phyloP scores from a whole-genome alignment of 2,888 invertebrate species.

The Hypena proboscidalis region DNA sequence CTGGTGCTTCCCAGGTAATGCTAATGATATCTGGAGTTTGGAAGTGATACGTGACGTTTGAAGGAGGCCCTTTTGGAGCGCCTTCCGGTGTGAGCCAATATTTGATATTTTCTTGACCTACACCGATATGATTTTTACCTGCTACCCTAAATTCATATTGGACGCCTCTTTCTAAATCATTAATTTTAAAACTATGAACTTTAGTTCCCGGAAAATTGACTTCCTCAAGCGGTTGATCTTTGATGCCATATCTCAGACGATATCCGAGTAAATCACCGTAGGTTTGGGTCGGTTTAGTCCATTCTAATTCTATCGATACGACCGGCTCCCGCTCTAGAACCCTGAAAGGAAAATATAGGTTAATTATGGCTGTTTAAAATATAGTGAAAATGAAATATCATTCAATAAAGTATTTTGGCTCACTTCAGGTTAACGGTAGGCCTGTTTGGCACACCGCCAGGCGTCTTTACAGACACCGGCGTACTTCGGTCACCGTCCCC shows the following conservation, averaged over 20 bases:
- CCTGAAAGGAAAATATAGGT: slow-evolving; percentile 74
- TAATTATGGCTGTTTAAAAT: slow-evolving; percentile 24
- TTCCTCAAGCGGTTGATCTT: slow-evolving; percentile 91
- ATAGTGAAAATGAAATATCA: slow-evolving; percentile 20
- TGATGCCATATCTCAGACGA: slow-evolving; percentile 93
- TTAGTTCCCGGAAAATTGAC: slow-evolving; percentile 89
- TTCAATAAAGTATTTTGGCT: slow-evolving; percentile 51
- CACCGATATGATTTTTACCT: slow-evolving; percentile 97
- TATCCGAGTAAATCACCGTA: slow-evolving; percentile 96
- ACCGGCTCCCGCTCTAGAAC: slow-evolving; percentile 94
- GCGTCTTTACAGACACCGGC: slow-evolving; percentile 94
- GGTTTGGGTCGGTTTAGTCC: slow-evolving; percentile 95
- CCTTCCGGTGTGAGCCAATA: slow-evolving; percentile 98
- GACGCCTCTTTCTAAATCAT: slow-evolving; percentile 95
- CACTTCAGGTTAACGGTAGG: slow-evolving; percentile 93
- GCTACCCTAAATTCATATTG: slow-evolving; percentile 99
- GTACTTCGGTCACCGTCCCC: slow-evolving; percentile 98
- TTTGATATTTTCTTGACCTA: slow-evolving; percentile 97
- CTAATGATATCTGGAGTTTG: slow-evolving; percentile 97
- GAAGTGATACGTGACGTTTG: slow-evolving; percentile 93
- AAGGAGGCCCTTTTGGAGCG: slow-evolving; percentile 94
- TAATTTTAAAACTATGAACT: slow-evolving; percentile 89
- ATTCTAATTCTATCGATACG: slow-evolving; percentile 95
- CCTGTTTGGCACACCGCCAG: slow-evolving; percentile 95
- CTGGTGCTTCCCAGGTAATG: slow-evolving; percentile 95